Evolutionary conservation across 2,888 invertebrate species (phyloP), one percentile per base, ranked within the genome.

Genomic region (Lepidocyrtoides sp.): DNA sequence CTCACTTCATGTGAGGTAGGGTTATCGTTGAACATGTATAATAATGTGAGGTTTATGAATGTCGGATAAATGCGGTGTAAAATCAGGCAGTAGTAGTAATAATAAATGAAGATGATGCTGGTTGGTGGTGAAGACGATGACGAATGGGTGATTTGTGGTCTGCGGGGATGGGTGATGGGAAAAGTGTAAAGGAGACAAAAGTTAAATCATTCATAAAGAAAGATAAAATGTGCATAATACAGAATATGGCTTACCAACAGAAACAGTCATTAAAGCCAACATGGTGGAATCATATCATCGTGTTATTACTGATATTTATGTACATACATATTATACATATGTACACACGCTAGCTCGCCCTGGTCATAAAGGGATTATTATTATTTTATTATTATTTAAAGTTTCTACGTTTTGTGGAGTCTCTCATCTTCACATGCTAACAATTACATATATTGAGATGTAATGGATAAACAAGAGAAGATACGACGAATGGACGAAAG

Each of bases 401-500:
- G 26, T 23, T 48, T 26, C 0, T 5, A 44, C 29, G 77, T 2
- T 26, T 51, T 29, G 12, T 77, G 51, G n/a, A 51, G 36, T 10
- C 7, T 23, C 8, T 51, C 29, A 51, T 51, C 1, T 29, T 26
- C 26, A 36, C 7, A 36, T 36, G 36, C 36, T 36, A 36, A 36
- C 36, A 36, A 36, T 36, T 36, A 36, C 36, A 72, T 48, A 48
- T 41, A 69, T 66, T 20, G 17, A 20, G n/a, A 29, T 69, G 26
- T 48, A 69, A 48, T 60, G 84, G 66, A 51, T 51, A 69, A 57
- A 44, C 60, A 75, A 75, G 85, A 72, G 72, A 48, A 83, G 10
- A 83, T 48, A 29, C 83, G 44, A 84, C 84, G 66, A 82, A 63
- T 17, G 8, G 83, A 69, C 54, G 75, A 85, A 36, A 44, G 44